phyloP scores from a whole-genome alignment of 1,140 invertebrate species.

The Drosophila obscura region DNA sequence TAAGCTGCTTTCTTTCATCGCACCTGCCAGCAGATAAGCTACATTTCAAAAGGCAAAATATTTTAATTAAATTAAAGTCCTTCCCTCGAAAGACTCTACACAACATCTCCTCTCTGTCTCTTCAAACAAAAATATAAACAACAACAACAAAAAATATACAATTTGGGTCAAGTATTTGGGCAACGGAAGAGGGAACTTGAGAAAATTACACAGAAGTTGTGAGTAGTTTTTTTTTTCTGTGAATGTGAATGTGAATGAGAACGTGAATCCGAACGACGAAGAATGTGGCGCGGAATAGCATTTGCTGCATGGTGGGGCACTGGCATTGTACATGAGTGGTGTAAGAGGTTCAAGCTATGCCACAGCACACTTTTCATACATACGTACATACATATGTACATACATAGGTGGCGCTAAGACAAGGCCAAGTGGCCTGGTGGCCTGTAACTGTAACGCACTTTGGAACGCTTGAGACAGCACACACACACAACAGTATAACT shows the following conservation, averaged over 20 bases:
- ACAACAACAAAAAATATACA: constrained; percentile 1
- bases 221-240: constrained; percentile 40
- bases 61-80: constrained; percentile 70
- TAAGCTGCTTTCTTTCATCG: not conserved
- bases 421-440: constrained; percentile 46
- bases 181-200: constrained; percentile 55
- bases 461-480: constrained; percentile 39
- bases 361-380: too few species aligned
- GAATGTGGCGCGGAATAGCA: constrained; percentile 32
- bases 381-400: too few species aligned
- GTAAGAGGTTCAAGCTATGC: not conserved
- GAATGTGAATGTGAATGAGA: not conserved
- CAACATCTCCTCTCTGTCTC: not conserved
- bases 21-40: constrained; percentile 8
- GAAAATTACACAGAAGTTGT: constrained; percentile 54
- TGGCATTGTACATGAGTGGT: too few species aligned
- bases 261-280: constrained; percentile 36
- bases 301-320: constrained; percentile 21
- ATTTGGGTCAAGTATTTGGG: constrained; percentile 65
- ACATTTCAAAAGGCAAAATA: constrained; percentile 26
- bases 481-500: too few species aligned
- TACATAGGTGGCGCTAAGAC: constrained; percentile 19
- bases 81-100: constrained; percentile 31
- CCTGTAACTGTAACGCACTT: constrained; percentile 36
- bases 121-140: constrained; percentile 27